These are phyloP conservation scores for Carcharodon carcharias DNA, from an alignment of 2,797 vertebrate genomes.

Conservation along the genomic window DNA sequence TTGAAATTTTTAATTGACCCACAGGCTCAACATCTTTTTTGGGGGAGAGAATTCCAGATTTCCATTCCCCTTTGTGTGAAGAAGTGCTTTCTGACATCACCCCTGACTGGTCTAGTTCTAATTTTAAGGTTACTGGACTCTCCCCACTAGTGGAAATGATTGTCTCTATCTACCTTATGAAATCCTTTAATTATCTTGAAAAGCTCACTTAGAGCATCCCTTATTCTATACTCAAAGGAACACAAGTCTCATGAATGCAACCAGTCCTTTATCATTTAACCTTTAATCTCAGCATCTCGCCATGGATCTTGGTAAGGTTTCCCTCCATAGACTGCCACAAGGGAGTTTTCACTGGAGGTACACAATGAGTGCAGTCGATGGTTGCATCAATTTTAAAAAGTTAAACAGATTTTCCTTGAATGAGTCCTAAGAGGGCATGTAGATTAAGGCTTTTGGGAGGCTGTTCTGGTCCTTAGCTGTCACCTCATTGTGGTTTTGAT, in stretches of 20 bases:
- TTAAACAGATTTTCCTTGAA: too few species aligned
- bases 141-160: not conserved
- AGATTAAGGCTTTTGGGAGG: too few species aligned
- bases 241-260: not conserved
- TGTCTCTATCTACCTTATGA: not conserved
- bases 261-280: not conserved
- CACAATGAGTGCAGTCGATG: too few species aligned
- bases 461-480: too few species aligned
- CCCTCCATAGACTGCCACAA: too few species aligned
- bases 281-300: not conserved
- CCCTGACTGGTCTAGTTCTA: not conserved
- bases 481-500: too few species aligned
- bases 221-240: not conserved
- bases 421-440: too few species aligned
- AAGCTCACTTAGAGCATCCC: not conserved
- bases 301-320: too few species aligned
- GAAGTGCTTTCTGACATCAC: not conserved
- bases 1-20: not conserved
- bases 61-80: not conserved
- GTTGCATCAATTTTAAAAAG: too few species aligned
- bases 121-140: not conserved
- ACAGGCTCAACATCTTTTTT: too few species aligned
- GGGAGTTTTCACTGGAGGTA: too few species aligned
- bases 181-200: not conserved
- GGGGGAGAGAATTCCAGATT: not conserved